Conservation (phyloP, 2,797 vertebrate genomes). For the Sphenopsis melanotis region DNA sequence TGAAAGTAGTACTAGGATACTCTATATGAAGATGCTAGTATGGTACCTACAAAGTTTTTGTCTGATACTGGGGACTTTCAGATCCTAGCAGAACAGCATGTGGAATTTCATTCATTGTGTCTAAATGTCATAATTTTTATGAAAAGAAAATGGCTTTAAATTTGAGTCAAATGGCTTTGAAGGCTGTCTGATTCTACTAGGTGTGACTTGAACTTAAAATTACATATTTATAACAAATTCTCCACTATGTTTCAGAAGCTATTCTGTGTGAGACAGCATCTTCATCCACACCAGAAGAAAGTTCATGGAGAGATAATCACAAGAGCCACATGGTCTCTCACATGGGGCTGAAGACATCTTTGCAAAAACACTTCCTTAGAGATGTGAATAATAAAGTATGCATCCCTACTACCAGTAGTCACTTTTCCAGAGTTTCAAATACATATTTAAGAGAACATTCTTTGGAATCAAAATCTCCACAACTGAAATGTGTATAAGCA, state of each 20-base stretch:
- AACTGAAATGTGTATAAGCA: not conserved
- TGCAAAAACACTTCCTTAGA: not conserved
- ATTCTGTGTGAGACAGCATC: not conserved
- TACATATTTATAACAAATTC: not conserved
- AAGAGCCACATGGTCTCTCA: not conserved
- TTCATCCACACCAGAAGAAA: not conserved
- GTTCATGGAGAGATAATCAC: not conserved
- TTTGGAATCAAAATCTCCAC: not conserved
- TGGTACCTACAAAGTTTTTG: not conserved
- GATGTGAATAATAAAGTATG: not conserved
- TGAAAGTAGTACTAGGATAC: not conserved
- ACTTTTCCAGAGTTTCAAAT: not conserved
- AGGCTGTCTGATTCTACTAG: not conserved
- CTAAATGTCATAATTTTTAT: not conserved
- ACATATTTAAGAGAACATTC: not conserved
- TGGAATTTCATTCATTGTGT: not conserved
- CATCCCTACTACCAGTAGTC: not conserved
- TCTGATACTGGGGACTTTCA: not conserved
- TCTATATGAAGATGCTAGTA: not conserved
- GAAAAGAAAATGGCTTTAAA: not conserved
- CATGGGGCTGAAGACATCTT: not conserved
- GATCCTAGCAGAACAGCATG: not conserved
- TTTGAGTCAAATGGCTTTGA: not conserved
- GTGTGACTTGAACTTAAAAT: not conserved
- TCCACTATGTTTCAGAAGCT: slow-evolving; percentile 24